A percentile compares a stretch with the other conserved stretches of the same genome.
Conservation (phyloP, 1,140 invertebrate genomes). For the Monomorium pharaonis region DNA sequence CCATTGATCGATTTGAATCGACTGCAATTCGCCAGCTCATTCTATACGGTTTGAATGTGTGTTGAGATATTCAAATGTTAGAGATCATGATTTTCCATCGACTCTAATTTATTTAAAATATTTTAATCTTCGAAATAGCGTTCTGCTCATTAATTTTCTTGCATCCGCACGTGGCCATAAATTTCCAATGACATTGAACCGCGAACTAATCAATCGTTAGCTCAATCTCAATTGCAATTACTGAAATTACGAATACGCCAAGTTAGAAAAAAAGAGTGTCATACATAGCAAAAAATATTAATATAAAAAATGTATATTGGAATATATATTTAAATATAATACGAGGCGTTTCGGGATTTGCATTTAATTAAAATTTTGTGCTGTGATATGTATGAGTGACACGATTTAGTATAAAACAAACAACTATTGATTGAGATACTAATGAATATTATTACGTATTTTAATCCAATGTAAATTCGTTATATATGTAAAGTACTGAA, state of each 20-base stretch:
- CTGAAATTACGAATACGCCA: background rate
- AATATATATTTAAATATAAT: constrained; percentile 70
- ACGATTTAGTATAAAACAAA: constrained; percentile 70
- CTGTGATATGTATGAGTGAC: constrained; percentile 80
- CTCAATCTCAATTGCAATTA: background rate
- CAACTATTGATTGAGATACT: constrained; percentile 51
- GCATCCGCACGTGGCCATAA: background rate
- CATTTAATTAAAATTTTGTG: constrained; percentile 79
- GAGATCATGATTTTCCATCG: background rate
- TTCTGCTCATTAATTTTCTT: background rate
- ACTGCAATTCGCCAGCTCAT: background rate
- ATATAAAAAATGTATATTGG: constrained; percentile 61
- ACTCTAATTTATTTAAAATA: too few relatives aligned
- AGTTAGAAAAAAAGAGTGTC: constrained; percentile 27
- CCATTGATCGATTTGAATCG: background rate
- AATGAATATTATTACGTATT: constrained; percentile 49
- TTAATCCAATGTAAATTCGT: constrained; percentile 46
- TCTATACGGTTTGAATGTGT: background rate
- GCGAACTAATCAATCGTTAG: constrained; percentile 15
- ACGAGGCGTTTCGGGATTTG: constrained; percentile 66
- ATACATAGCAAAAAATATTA: constrained; percentile 59
- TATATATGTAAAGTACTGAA: constrained; percentile 53
- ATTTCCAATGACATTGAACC: background rate
- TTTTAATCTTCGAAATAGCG: background rate
- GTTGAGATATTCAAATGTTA: background rate